phyloP scores from a whole-genome alignment of 2,113 vertebrate species.

The Grallaria varia region DNA sequence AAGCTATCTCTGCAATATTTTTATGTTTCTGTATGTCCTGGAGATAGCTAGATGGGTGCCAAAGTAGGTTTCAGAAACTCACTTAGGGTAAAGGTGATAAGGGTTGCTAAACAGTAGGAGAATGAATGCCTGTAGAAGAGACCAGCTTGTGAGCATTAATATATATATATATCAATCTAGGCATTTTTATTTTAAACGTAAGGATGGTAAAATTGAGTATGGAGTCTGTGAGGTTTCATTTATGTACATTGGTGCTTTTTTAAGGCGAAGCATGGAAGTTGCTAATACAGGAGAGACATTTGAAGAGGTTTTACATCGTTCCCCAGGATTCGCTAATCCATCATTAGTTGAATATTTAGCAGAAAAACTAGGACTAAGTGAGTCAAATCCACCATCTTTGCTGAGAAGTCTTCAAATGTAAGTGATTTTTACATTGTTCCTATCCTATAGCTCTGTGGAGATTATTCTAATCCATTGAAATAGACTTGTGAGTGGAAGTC shows the following conservation, averaged over 20 bases:
- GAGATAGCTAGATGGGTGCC: rapidly evolving
- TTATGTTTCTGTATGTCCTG: neutral
- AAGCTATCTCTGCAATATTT: neutral
- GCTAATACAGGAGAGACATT: constrained; percentile 83
- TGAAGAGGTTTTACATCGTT: constrained; percentile 82
- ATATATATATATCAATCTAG: rapidly evolving
- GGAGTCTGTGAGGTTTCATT: neutral
- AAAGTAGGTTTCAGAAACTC: neutral
- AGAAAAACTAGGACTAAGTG: constrained; percentile 88
- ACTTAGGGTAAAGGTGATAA: neutral
- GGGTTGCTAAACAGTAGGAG: neutral
- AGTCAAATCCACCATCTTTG: constrained; percentile 90
- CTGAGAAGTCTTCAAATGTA: constrained; percentile 97
- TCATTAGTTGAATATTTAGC: constrained; percentile 90
- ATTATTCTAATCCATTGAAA: constrained; percentile 16
- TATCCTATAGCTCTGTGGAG: neutral
- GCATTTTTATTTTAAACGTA: neutral
- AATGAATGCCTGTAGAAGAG: neutral
- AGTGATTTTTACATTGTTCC: neutral
- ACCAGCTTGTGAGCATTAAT: neutral
- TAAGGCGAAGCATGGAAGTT: constrained; percentile 81
- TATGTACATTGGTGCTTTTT: neutral
- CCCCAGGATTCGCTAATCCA: constrained; percentile 92
- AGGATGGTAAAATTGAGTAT: neutral
- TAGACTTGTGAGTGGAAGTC: neutral